Evolutionary conservation across 2,113 vertebrate species (phyloP), one percentile per base, ranked within the genome.

Genomic region (Tamias sibiricus): DNA sequence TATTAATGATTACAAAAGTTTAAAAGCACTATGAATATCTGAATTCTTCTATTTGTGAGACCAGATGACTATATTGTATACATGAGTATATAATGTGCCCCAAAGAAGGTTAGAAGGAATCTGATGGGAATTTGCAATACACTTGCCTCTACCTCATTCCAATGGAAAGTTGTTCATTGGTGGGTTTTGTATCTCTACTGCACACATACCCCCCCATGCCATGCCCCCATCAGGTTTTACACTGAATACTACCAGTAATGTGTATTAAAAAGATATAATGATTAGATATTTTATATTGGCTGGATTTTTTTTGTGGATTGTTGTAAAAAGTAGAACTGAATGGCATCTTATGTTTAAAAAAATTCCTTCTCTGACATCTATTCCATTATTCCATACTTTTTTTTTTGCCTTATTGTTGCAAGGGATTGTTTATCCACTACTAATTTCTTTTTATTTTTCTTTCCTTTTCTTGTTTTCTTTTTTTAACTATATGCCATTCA

Each of bases 51-150:
- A 69, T 32, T 47, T 32, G 1, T 69, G 47, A 85, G 87, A 44
- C 19, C 28, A 62, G 80, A 14, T 47, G 49, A 14, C n/a, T 28
- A 16, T 11, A 0, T 35, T 19, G 12, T 7, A n/a, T n/a, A 26
- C 3, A 2, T 2, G 4, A 37, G 24, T 24, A 12, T 17, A 9
- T 7, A n/a, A 1, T 30, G 17, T 2, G 0, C 24, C 76, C 8
- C 62, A 68, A 8, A 22, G 26, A 40, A 6, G 4, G 17, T 30
- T n/a, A 59, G 64, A 37, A 64, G 75, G 75, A 28, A 47, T 75
- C 66, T 9, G 1, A 11, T 17, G 8, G 40, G 8, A 6, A 26
- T 35, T 81, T 74, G 74, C 6, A 2, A 22, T 66, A 35, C 6
- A 4, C 12, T 44, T 32, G 20, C 28, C 24, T 72, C 28, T 20